Conservation (phyloP, 1,140 invertebrate genomes). For the Drosophila navojoa region DNA sequence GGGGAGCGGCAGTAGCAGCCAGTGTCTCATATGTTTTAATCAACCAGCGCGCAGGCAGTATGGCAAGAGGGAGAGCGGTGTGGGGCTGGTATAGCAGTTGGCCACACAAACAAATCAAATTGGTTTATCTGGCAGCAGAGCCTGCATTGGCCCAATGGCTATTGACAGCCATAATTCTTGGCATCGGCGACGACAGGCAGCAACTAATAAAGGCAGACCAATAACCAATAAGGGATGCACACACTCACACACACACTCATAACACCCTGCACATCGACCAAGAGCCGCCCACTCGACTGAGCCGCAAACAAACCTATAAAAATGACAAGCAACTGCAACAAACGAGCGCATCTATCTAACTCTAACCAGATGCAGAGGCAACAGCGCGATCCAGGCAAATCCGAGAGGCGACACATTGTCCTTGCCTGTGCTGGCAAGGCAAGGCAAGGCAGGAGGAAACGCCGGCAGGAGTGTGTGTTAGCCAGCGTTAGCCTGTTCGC, state of each 20-base stretch:
- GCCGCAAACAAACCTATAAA: constrained; percentile 79
- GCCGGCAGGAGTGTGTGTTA: constrained; percentile 1
- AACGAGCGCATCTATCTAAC: constrained; percentile 73
- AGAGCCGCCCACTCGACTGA: constrained; percentile 31
- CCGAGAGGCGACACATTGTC: constrained; percentile 48
- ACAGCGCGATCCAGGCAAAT: constrained; percentile 28
- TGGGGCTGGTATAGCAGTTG: not conserved
- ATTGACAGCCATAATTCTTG: constrained; percentile 73
- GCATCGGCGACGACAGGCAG: constrained; percentile 55
- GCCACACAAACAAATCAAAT: constrained; percentile 75
- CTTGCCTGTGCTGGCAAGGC: constrained; percentile 8
- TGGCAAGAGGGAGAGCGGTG: no score
- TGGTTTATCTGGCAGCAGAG: constrained; percentile 45
- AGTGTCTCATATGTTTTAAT: constrained; percentile 40
- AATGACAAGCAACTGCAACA: constrained; percentile 79
- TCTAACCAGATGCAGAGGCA: constrained; percentile 34
- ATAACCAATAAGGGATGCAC: constrained; percentile 53
- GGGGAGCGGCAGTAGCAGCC: not conserved
- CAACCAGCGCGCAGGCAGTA: constrained; percentile 14
- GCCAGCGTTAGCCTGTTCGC: not conserved
- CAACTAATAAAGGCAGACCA: constrained; percentile 62
- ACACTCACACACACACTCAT: not conserved
- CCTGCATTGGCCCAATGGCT: constrained; percentile 36
- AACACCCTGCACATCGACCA: not conserved
- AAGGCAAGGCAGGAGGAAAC: not conserved